Base-by-base conservation (phyloP, 1,140 invertebrate genomes). In the Panagrolaimus sp. region DNA sequence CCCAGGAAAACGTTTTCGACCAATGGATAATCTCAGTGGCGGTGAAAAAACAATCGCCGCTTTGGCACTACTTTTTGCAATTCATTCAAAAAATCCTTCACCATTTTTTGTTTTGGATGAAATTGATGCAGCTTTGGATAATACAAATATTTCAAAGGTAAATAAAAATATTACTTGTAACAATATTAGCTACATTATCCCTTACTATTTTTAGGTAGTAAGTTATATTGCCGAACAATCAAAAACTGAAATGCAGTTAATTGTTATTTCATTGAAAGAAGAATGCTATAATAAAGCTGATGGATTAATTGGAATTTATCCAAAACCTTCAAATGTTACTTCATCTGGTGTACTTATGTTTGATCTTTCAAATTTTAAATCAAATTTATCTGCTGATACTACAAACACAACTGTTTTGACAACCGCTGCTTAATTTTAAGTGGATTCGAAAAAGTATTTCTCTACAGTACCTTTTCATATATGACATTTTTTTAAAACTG, bases 221-320 rank as follows among this genome's bases (percentile, higher is more conserved):
- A 80, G 84, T n/a, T 88, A 87, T 79, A 88, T 88, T 67, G 74
- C 84, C 46, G 86, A 88, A 68, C 83, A 87, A 68, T 85, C 87
- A 2, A 80, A 85, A 64, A 82, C 68, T 5, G 82, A 85, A 51
- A 87, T 98, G 71, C 96, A 99, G 86, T 95, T 94, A 65, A 98
- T 99, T 85, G 96, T 99, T 65, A 99, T 99, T 83, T 98, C 95
- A 7, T 87, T 99, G 47, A 99, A 99, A 86, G 96, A 99, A 86
- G 96, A 99, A 86, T 98, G 99, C 87, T 99, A 97, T 87, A 93
- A 93, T 42, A 92, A 96, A 85, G 92, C 96, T 0, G 95, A 98
- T 87, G 90, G 93, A 11, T 87, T 99, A 5, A 90, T 99, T 84
- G 96, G 96, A 65, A 96, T 99, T 81, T 96, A 92, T 81, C 95